Conservation (phyloP, 1,140 invertebrate genomes). For the Caenorhabditis tropicalis region DNA sequence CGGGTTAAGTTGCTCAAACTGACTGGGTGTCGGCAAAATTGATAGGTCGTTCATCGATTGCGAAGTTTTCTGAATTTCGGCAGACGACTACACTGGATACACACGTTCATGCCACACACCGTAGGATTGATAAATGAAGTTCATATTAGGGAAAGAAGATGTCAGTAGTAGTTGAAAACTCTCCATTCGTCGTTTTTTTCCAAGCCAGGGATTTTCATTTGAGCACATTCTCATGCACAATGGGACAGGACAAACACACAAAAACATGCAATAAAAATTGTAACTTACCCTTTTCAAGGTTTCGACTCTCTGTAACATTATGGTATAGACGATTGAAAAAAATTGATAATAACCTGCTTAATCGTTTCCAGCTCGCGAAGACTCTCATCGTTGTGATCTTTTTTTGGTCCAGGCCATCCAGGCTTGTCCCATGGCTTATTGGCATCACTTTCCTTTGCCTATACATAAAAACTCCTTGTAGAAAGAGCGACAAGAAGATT, state of each 20-base stretch:
- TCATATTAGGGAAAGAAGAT: not conserved
- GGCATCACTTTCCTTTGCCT: conserved; percentile 66
- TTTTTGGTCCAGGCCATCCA: conserved; percentile 67
- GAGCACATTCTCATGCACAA: conserved; percentile 27
- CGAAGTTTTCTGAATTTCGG: conserved; percentile 27
- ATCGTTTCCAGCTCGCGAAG: conserved; percentile 67
- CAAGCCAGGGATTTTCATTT: conserved; percentile 37
- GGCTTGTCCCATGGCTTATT: conserved; percentile 68
- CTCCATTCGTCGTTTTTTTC: not conserved
- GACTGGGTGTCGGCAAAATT: not conserved
- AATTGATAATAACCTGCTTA: conserved; percentile 58
- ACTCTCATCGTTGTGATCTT: conserved; percentile 58
- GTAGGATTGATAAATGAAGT: not conserved
- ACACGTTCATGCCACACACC: not conserved
- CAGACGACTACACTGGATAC: not conserved
- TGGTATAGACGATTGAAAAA: not conserved
- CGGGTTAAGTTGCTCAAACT: conserved; percentile 7
- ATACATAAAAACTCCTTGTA: too few relatives aligned
- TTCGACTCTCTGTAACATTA: conserved; percentile 64
- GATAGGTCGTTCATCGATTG: conserved; percentile 34
- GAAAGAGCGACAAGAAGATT: conserved; percentile 58
- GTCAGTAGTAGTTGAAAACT: not conserved
- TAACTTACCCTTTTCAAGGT: conserved; percentile 67
- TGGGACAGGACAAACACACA: conserved; percentile 39
- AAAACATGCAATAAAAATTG: not conserved